Conservation (phyloP, 2,888 invertebrate genomes). For the Lasioglossum pauxillum region DNA sequence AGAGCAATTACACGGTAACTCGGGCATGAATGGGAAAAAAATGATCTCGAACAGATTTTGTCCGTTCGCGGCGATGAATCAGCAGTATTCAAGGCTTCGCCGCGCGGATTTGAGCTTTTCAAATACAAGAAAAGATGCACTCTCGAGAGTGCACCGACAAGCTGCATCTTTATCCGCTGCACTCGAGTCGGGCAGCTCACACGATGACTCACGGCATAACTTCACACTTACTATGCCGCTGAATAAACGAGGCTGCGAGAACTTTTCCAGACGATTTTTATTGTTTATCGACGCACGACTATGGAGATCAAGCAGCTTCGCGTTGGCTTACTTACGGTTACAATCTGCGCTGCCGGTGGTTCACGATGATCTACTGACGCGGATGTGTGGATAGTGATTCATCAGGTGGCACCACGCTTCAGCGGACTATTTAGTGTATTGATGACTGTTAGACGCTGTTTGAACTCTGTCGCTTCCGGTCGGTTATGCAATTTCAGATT, state of each 20-base stretch:
- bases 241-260: slow-evolving; percentile 8
- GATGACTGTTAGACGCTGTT: not conserved
- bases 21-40: not conserved
- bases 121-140: slow-evolving; percentile 35
- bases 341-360: not conserved
- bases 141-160: slow-evolving; percentile 38
- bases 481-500: not conserved
- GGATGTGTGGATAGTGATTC: not conserved
- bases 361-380: not conserved
- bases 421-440: not conserved
- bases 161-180: slow-evolving; percentile 47
- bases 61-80: slow-evolving; percentile 45
- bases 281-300: not conserved
- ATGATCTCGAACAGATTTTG: slow-evolving; percentile 13
- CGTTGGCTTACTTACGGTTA: not conserved
- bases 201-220: slow-evolving; percentile 54
- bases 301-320: not conserved
- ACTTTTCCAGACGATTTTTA: slow-evolving; percentile 3
- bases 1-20: not conserved
- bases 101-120: not conserved
- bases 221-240: slow-evolving; percentile 38
- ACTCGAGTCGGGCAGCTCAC: not conserved
- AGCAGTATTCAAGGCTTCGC: slow-evolving; percentile 36
- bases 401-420: not conserved
- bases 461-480: not conserved